Evolutionary conservation across 2,113 vertebrate genomes (phyloP).

Genomic region (Lepus americanus): DNA sequence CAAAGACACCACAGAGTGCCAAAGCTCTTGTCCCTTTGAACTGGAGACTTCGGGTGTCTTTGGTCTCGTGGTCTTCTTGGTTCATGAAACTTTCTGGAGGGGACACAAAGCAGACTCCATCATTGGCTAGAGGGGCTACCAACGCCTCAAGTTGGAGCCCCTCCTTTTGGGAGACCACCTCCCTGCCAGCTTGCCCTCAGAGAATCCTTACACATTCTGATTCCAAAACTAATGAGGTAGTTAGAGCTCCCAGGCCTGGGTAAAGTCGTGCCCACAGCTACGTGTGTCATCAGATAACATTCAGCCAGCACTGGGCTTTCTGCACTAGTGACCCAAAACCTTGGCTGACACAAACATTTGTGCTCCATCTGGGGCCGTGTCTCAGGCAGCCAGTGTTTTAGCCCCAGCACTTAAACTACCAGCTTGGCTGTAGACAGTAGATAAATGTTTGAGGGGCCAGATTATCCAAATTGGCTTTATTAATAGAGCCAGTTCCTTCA

Average conservation of each 20-base stretch:
- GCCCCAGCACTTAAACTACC: background rate
- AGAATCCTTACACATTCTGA: conserved; percentile 15
- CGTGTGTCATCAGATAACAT: conserved; percentile 19
- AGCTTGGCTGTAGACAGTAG: background rate
- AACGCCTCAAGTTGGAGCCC: background rate
- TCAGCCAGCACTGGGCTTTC: background rate
- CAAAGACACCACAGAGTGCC: background rate
- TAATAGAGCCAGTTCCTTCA: conserved; percentile 33
- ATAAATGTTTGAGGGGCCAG: conserved; percentile 39
- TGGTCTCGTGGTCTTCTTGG: background rate
- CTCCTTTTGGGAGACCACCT: background rate
- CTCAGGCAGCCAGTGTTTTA: background rate
- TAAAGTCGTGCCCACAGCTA: conserved; percentile 15
- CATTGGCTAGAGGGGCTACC: background rate
- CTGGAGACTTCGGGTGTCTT: background rate
- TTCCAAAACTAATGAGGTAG: conserved; percentile 26
- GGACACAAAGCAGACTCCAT: background rate
- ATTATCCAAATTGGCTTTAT: conserved; percentile 28
- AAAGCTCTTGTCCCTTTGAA: background rate
- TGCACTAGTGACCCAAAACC: background rate
- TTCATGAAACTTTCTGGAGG: conserved; percentile 26
- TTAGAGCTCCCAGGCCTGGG: background rate
- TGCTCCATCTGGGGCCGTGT: background rate
- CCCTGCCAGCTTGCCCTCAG: background rate
- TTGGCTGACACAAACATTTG: background rate